Conservation (phyloP, 2,888 invertebrate genomes). For the Ptychoptera contaminata region DNA sequence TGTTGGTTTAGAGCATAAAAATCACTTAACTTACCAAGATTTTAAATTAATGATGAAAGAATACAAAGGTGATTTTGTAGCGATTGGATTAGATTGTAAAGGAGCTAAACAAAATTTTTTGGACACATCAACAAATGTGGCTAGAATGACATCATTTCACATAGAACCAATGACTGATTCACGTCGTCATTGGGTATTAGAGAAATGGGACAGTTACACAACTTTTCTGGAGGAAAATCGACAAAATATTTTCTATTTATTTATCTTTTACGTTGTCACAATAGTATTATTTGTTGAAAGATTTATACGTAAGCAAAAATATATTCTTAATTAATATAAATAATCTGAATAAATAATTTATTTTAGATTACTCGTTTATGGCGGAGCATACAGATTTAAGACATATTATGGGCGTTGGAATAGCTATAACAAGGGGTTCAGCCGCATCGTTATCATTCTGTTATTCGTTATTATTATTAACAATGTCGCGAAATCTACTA, state of each 20-base stretch:
- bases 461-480: constrained; percentile 76
- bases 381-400: constrained; percentile 87
- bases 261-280: constrained; percentile 88
- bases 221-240: constrained; percentile 91
- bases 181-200: constrained; percentile 49
- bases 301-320: constrained; percentile 61
- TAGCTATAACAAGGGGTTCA: constrained; percentile 86
- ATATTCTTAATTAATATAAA: background rate
- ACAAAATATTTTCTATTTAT: constrained; percentile 89
- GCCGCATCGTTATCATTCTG: constrained; percentile 91
- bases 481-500: constrained; percentile 87
- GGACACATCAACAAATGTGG: constrained; percentile 87
- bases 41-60: constrained; percentile 95
- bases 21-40: constrained; percentile 77
- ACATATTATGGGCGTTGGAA: constrained; percentile 95
- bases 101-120: constrained; percentile 90
- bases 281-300: constrained; percentile 87
- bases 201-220: constrained; percentile 73
- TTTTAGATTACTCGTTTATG: constrained; percentile 83
- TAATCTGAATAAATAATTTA: background rate
- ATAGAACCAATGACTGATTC: constrained; percentile 66
- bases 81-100: constrained; percentile 86
- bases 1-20: constrained; percentile 78
- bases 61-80: constrained; percentile 88
- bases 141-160: constrained; percentile 88